Conservation (phyloP, 2,888 invertebrate genomes). For the Desoria tigrina region DNA sequence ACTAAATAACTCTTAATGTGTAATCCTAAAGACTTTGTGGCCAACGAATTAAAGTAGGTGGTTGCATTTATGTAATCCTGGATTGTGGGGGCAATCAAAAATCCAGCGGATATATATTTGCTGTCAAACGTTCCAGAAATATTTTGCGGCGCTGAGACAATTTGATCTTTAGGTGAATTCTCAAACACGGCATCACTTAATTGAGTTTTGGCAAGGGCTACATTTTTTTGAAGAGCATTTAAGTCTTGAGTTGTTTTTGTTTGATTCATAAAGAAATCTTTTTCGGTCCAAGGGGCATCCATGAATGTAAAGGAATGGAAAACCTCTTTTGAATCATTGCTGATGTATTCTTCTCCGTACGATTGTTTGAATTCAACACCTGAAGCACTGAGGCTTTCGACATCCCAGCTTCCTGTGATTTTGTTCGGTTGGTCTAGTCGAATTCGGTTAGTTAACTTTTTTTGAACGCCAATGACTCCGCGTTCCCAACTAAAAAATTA, state of each 20-base stretch:
- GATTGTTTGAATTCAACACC: constrained; percentile 13
- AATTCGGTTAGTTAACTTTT: constrained; percentile 24
- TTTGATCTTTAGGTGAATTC: constrained; percentile 16
- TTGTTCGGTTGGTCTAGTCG: constrained; percentile 26
- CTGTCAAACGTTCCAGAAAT: constrained; percentile 17
- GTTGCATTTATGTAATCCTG: constrained; percentile 6
- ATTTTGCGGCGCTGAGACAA: constrained; percentile 25
- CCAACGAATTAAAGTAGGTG: constrained; percentile 23
- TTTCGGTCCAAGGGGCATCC: constrained; percentile 27
- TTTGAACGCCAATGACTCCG: constrained; percentile 16
- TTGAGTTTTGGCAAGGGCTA: background rate
- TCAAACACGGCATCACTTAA: constrained; percentile 28
- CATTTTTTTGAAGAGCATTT: constrained; percentile 1
- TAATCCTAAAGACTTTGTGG: background rate
- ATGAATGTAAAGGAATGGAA: constrained; percentile 33
- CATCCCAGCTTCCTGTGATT: constrained; percentile 39
- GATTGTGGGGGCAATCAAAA: constrained; percentile 17
- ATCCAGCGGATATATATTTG: constrained; percentile 6
- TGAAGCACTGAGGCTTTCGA: constrained; percentile 21
- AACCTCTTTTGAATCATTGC: constrained; percentile 12
- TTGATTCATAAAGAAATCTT: constrained; percentile 34
- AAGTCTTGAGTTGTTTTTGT: constrained; percentile 16
- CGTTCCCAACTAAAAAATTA: constrained; percentile 31
- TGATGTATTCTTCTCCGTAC: background rate
- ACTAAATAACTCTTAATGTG: constrained; percentile 10